Conservation (phyloP, 1,140 invertebrate species). For the Muscidifurax raptorellus region DNA sequence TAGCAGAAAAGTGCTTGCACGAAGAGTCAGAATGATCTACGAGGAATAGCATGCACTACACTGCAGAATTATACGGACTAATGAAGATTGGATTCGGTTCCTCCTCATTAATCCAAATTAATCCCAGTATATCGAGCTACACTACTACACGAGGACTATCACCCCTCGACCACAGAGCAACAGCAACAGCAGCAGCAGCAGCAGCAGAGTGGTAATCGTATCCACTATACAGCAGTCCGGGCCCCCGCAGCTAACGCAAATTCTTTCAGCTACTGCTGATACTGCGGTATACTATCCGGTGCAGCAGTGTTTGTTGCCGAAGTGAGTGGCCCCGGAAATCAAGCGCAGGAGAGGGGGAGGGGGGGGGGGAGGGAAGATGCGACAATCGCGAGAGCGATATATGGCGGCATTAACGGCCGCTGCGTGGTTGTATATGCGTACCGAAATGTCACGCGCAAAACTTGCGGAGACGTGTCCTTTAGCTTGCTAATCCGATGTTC, state of each 20-base stretch:
- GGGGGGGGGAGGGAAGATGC: constrained; percentile 55
- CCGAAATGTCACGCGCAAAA: not conserved
- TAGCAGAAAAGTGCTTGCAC: not conserved
- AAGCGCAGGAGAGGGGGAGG: not conserved
- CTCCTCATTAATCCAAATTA: not conserved
- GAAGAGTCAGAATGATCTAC: too few relatives aligned
- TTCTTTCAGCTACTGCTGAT: too few relatives aligned
- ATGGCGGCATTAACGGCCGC: too few relatives aligned
- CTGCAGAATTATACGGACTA: not conserved
- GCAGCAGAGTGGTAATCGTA: too few relatives aligned
- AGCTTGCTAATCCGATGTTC: not conserved
- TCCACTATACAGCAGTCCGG: too few relatives aligned
- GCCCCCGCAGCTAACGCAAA: too few relatives aligned
- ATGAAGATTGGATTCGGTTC: not conserved
- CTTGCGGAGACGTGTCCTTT: not conserved
- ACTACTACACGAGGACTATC: too few relatives aligned
- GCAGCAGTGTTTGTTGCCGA: too few relatives aligned
- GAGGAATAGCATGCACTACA: too few relatives aligned
- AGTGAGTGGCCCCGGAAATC: not conserved
- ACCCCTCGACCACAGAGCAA: too few relatives aligned
- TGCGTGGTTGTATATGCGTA: not conserved
- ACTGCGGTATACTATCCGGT: too few relatives aligned
- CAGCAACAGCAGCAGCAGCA: too few relatives aligned
- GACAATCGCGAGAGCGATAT: constrained; percentile 54
- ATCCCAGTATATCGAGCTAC: not conserved